A percentile compares a stretch with the other conserved stretches of the same genome.
phyloP scores from a whole-genome alignment of 1,140 invertebrate genomes.

The Mycetomoellerius zeteki region DNA sequence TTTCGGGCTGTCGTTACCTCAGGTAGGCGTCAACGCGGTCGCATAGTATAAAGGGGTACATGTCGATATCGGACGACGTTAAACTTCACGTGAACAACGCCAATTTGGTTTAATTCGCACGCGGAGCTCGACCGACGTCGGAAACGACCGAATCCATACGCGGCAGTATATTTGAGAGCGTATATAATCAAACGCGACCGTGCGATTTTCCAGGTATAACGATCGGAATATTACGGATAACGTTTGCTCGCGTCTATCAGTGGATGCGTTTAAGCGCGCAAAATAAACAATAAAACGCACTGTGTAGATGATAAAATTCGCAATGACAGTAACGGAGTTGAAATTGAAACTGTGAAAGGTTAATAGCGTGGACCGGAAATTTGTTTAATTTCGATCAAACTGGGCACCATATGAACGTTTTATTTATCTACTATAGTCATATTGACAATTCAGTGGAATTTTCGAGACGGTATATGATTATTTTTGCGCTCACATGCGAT shows the following conservation, averaged over 20 bases:
- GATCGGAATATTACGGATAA: slow-evolving; percentile 36
- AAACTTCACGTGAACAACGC: slow-evolving; percentile 58
- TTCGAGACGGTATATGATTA: neutral
- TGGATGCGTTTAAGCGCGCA: slow-evolving; percentile 11
- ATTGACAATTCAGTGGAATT: neutral
- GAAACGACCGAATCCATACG: slow-evolving; percentile 48
- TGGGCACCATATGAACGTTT: neutral
- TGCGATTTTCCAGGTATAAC: slow-evolving; percentile 27
- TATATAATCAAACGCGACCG: slow-evolving; percentile 45
- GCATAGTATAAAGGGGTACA: slow-evolving; percentile 15
- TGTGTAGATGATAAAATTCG: slow-evolving; percentile 9
- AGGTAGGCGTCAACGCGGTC: slow-evolving; percentile 58
- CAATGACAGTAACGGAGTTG: neutral
- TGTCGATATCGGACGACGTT: slow-evolving; percentile 54
- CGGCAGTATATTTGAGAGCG: slow-evolving; percentile 35
- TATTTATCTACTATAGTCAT: neutral
- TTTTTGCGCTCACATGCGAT: neutral
- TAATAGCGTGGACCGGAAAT: neutral
- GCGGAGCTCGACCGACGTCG: slow-evolving; percentile 11
- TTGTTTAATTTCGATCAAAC: slow-evolving; percentile 9
- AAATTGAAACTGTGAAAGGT: slow-evolving; percentile 10
- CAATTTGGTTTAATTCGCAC: slow-evolving; percentile 58
- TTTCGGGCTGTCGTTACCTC: slow-evolving; percentile 54
- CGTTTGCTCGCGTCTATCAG: neutral
- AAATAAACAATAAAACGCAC: slow-evolving; percentile 47